Evolutionary conservation across 2,113 vertebrate genomes (phyloP), one percentile per base, ranked within the genome.

Genomic region (Sebastes fasciatus): DNA sequence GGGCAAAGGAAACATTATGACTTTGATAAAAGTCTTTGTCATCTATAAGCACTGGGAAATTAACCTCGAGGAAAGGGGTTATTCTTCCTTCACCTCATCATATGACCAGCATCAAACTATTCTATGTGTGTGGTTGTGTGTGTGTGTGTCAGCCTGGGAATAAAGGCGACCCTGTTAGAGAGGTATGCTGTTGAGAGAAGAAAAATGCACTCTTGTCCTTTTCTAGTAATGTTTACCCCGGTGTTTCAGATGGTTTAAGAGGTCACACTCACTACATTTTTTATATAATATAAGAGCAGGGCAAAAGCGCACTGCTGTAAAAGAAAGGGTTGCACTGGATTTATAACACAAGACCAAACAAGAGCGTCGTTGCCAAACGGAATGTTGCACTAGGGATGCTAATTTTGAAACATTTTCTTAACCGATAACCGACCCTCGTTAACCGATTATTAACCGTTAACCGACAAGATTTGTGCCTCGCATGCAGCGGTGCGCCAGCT

Each of bases 91-190:
- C 11, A 10, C 40, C 43, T 80, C 54, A 45, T 91, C 87, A 89
- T 79, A 66, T 86, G 90, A 89, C 68, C 81, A 45, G 54, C 79
- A 75, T 83, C 75, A 62, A 79, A 73, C 77, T 71, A 13, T 66
- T 75, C 14, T 68, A 34, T 34, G 34, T 34, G 34, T 34, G 34
- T 34, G 34, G 4, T 34, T 34, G 34, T 34, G 34, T 34, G 26
- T 34, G 26, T 34, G 51, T 52, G 54, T 26, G 8, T 76, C 46
- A 43, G 80, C 49, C 65, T 67, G 77, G 84, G 40, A 86, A 89
- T 88, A 84, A 78, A 86, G 57, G 54, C 1, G 0, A 66, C 51
- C 54, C 83, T 83, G 73, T 88, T 79, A 52, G 14, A 80, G 70
- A 76, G 74, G 45, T 69, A 21, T 77, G 64, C 69, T 40, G 13